A percentile compares a stretch with the other conserved stretches of the same genome.
These are phyloP conservation scores for Trypoxylus dichotomus DNA, from an alignment of 1,140 invertebrate genomes.

Conservation along the genomic window DNA sequence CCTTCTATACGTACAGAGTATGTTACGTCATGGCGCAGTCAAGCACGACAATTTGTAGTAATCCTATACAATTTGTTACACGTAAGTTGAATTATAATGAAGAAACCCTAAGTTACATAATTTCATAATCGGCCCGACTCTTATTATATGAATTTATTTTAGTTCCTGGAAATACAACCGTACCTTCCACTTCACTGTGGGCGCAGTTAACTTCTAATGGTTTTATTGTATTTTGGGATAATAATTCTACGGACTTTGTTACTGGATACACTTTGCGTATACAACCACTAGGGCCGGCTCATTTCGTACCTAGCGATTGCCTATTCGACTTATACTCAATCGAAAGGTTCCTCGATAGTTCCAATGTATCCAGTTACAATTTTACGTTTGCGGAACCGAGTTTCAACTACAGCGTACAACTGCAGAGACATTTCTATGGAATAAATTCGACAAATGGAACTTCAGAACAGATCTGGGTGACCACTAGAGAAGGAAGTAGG, in stretches of 20 bases:
- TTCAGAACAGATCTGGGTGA: background rate
- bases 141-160: background rate
- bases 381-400: background rate
- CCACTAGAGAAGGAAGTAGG: background rate
- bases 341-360: background rate
- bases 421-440: background rate
- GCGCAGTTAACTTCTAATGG: background rate
- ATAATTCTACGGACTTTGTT: background rate
- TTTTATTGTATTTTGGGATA: background rate
- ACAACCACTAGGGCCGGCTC: background rate
- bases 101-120: background rate
- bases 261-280: background rate
- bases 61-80: background rate
- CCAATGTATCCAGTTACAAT: background rate
- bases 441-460: background rate
- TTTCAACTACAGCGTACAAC: background rate
- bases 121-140: background rate
- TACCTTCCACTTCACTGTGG: background rate
- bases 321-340: background rate
- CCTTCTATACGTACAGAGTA: background rate
- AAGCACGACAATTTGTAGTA: background rate
- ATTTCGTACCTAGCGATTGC: background rate
- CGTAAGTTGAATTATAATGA: background rate
- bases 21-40: background rate
- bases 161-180: background rate